These are phyloP conservation scores for Microcebus murinus DNA, from an alignment of 2,113 vertebrate genomes.

Conservation along the genomic window DNA sequence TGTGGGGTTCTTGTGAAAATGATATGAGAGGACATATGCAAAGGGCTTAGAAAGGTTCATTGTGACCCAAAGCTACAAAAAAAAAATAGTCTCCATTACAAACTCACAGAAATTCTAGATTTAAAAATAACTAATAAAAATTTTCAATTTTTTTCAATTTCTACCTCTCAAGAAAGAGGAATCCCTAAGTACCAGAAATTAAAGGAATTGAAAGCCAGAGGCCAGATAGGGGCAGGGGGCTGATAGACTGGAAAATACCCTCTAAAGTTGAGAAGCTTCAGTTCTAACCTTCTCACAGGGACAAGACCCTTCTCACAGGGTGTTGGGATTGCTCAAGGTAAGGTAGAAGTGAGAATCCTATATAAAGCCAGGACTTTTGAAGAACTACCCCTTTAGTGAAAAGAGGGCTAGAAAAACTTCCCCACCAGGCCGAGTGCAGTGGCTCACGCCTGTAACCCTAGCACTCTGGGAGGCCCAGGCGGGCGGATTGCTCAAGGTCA, in stretches of 20 bases:
- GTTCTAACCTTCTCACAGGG: not conserved
- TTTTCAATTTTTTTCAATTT: not conserved
- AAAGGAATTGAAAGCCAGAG: not conserved
- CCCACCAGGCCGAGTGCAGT: not conserved
- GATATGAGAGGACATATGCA: not conserved
- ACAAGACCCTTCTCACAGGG: not conserved
- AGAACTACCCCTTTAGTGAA: not conserved
- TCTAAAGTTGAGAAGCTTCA: not conserved
- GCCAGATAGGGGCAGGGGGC: not conserved
- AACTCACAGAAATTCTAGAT: conserved; percentile 26
- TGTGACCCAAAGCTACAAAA: not conserved
- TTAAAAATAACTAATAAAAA: not conserved
- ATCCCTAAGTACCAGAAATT: not conserved
- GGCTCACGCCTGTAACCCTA: no score
- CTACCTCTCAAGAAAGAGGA: not conserved
- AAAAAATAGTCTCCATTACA: not conserved
- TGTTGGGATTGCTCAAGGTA: not conserved
- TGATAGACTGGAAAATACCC: not conserved
- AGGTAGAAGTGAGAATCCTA: not conserved
- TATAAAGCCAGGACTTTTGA: not conserved
- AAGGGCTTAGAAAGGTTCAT: not conserved
- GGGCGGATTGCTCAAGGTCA: no score
- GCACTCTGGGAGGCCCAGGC: no score
- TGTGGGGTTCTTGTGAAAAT: not conserved
- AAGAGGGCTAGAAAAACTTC: not conserved